These are phyloP conservation scores for Galaxias olidus DNA, from an alignment of 2,797 vertebrate genomes.

Conservation along the genomic window DNA sequence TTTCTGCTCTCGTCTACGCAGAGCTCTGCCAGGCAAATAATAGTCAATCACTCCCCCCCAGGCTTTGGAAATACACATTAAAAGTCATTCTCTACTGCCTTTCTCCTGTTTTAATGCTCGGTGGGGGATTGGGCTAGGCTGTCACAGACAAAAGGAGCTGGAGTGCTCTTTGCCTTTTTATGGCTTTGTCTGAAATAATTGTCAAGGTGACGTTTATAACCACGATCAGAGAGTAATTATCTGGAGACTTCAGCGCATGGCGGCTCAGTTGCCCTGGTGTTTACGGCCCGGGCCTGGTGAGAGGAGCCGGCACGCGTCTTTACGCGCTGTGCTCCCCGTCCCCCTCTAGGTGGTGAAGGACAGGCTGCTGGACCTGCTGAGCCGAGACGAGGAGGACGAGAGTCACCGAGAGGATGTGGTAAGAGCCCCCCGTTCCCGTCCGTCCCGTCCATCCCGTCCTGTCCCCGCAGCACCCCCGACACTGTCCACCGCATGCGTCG, in stretches of 20 bases:
- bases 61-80: conserved; percentile 30
- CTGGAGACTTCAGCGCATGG: conserved; percentile 18
- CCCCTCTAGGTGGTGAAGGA: conserved; percentile 90
- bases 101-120: conserved; percentile 27
- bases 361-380: conserved; percentile 89
- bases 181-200: conserved; percentile 31
- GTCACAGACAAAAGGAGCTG: conserved; percentile 14
- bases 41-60: conserved; percentile 19
- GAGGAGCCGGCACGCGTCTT: not conserved
- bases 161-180: conserved; percentile 10
- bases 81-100: conserved; percentile 17
- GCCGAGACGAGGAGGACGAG: conserved; percentile 93
- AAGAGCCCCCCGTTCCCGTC: conserved; percentile 66
- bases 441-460: too few species aligned
- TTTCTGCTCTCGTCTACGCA: conserved; percentile 30
- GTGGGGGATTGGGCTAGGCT: conserved; percentile 18
- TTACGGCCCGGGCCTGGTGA: not conserved
- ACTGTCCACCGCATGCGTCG: not conserved
- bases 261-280: conserved; percentile 4
- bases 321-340: not conserved
- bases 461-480: not conserved
- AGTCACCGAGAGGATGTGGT: conserved; percentile 94
- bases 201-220: conserved; percentile 23
- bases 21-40: conserved; percentile 40
- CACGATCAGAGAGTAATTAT: conserved; percentile 19